A percentile compares a stretch with the other conserved stretches of the same genome.
phyloP scores from a whole-genome alignment of 2,113 vertebrate species.

The Lepidothrix coronata region DNA sequence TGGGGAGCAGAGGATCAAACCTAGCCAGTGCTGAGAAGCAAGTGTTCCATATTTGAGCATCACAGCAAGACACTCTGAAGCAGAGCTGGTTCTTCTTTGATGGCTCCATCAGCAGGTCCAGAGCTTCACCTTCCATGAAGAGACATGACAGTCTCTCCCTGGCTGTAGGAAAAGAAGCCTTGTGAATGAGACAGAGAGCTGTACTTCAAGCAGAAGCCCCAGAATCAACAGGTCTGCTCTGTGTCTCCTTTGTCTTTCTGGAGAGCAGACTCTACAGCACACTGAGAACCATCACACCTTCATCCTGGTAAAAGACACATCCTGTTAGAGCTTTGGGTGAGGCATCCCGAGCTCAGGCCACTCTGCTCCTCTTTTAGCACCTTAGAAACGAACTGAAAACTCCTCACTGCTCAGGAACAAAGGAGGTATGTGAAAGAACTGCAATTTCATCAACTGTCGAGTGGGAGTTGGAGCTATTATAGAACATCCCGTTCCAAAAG shows the following conservation, averaged over 20 bases:
- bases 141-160: neutral
- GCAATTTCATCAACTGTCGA: neutral
- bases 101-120: neutral
- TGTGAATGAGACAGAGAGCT: neutral
- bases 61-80: neutral
- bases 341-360: neutral
- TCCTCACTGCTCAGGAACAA: slow-evolving; percentile 13
- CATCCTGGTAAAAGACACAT: neutral
- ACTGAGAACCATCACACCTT: neutral
- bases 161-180: neutral
- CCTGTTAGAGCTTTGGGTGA: neutral
- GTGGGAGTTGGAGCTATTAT: slow-evolving; percentile 52
- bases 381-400: neutral
- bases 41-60: neutral
- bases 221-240: neutral
- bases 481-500: slow-evolving; percentile 61
- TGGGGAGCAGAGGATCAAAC: neutral
- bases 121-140: neutral
- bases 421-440: slow-evolving; percentile 3
- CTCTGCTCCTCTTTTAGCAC: neutral
- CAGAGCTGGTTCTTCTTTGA: neutral
- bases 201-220: neutral
- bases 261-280: neutral
- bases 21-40: neutral
- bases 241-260: neutral